phyloP scores from a whole-genome alignment of 1,140 invertebrate genomes.

The Scaptomyza pallida region DNA sequence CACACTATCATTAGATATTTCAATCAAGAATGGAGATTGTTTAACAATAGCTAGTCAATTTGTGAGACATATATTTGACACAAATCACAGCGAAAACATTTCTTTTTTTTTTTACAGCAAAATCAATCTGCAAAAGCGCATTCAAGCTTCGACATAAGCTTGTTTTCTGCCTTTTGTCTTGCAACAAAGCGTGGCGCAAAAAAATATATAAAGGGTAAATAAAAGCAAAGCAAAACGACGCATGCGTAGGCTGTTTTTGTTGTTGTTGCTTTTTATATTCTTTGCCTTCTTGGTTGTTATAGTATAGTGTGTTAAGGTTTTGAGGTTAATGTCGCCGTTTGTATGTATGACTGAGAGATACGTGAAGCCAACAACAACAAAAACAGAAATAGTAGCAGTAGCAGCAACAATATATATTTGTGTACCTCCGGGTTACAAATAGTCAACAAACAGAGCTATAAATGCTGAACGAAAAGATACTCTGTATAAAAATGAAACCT shows the following conservation, averaged over 20 bases:
- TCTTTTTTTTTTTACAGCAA: neutral
- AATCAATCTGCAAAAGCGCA: slow-evolving; percentile 36
- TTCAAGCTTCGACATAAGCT: slow-evolving; percentile 36
- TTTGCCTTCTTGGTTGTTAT: slow-evolving; percentile 35
- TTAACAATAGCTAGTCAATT: slow-evolving; percentile 22
- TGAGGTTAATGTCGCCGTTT: slow-evolving; percentile 72
- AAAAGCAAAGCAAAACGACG: slow-evolving; percentile 46
- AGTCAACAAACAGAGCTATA: slow-evolving; percentile 32
- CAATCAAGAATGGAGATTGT: neutral
- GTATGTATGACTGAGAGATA: slow-evolving; percentile 52
- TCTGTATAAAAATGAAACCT: neutral
- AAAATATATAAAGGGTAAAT: slow-evolving; percentile 13
- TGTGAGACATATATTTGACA: slow-evolving; percentile 10
- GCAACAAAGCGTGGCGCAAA: slow-evolving; percentile 15
- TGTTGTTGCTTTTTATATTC: slow-evolving; percentile 29
- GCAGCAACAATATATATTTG: slow-evolving; percentile 29
- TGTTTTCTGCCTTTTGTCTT: slow-evolving; percentile 12
- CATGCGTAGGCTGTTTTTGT: slow-evolving; percentile 65
- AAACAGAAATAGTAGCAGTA: no score
- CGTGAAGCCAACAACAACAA: slow-evolving; percentile 11
- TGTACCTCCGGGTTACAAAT: slow-evolving; percentile 51
- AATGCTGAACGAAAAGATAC: slow-evolving; percentile 2
- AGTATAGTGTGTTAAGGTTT: slow-evolving; percentile 52
- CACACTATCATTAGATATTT: slow-evolving; percentile 10
- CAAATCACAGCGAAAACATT: slow-evolving; percentile 18